These are phyloP conservation scores for Philopotamus ludificatus DNA, from an alignment of 1,140 invertebrate species.

Conservation along the genomic window DNA sequence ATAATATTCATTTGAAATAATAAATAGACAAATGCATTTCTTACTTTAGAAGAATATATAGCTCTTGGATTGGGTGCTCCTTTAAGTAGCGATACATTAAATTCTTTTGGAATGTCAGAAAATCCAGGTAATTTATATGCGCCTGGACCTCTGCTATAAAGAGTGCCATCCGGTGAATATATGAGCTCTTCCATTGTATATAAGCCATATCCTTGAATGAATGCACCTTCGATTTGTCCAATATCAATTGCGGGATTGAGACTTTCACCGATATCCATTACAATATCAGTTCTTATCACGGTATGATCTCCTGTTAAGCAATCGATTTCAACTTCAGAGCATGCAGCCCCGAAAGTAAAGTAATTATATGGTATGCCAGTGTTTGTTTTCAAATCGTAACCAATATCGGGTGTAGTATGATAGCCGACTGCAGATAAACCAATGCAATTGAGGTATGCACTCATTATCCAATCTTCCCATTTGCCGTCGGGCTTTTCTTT, in stretches of 20 bases:
- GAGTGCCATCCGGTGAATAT: conserved; percentile 77
- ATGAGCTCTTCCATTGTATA: conserved; percentile 89
- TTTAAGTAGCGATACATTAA: conserved; percentile 92
- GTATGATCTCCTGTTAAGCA: conserved; percentile 86
- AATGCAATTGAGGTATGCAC: conserved; percentile 78
- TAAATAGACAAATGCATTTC: background rate
- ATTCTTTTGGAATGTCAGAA: conserved; percentile 84
- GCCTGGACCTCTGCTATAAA: conserved; percentile 85
- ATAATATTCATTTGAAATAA: background rate
- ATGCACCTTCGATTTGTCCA: conserved; percentile 93
- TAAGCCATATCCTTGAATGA: conserved; percentile 90
- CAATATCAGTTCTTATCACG: conserved; percentile 85
- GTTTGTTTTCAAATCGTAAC: conserved; percentile 73
- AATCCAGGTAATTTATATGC: conserved; percentile 94
- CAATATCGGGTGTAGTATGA: conserved; percentile 75
- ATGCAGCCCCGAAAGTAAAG: conserved; percentile 78
- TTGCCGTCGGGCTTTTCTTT: conserved; percentile 72
- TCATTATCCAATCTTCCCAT: conserved; percentile 84
- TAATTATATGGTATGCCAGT: conserved; percentile 75
- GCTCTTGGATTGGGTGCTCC: conserved; percentile 84
- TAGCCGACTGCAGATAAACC: conserved; percentile 86
- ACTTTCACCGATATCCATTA: conserved; percentile 91
- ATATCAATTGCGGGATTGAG: conserved; percentile 95
- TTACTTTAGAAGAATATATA: conserved; percentile 92
- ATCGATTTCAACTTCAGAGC: conserved; percentile 84